Evolutionary conservation across 2,113 vertebrate species (phyloP), one percentile per base, ranked within the genome.

Genomic region (Microtus richardsoni): DNA sequence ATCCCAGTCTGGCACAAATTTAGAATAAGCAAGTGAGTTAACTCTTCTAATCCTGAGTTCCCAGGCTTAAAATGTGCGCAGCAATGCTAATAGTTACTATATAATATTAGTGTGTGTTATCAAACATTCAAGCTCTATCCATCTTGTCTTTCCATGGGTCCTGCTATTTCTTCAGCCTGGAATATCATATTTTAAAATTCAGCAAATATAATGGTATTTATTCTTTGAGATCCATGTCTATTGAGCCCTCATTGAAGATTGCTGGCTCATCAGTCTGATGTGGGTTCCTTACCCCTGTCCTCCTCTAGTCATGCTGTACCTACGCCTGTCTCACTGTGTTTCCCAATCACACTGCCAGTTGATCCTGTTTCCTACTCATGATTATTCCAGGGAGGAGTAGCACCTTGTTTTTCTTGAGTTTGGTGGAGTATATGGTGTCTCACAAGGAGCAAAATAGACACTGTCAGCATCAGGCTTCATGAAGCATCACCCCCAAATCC

Each of bases 391-490:
- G 26, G 26, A n/a, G 70, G 49, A 86, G 54, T 36, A 58, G 44
- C 54, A 83, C 66, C 39, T 75, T 28, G 54, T 94, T 93, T 88
- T 44, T 47, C 62, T 58, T 87, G 44, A 85, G 47, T 68, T 88
- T 90, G 75, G 82, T 95, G 24, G 36, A 94, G 21, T 58, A 68
- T 52, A 87, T 78, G 30, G n/a, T 92, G 93, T 94, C 62, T 93
- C 68, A 26, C 39, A 77, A 16, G 39, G 33, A 70, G 3, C 41
- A 33, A 44, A 79, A 36, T 39, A 95, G 60, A 54, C 3, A 66
- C 39, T 89, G 83, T 41, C 11, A 94, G 16, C 47, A 78, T 82
- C 44, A 83, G 19, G 12, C 16, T 91, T 58, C 58, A 7, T 21
- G 19, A 58, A n/a, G 44, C 24, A 21, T 78, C 17, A 74, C 7